A percentile compares a stretch with the other conserved stretches of the same genome.
Conservation (phyloP, 2,113 vertebrate genomes). For the Cheirogaleus medius region DNA sequence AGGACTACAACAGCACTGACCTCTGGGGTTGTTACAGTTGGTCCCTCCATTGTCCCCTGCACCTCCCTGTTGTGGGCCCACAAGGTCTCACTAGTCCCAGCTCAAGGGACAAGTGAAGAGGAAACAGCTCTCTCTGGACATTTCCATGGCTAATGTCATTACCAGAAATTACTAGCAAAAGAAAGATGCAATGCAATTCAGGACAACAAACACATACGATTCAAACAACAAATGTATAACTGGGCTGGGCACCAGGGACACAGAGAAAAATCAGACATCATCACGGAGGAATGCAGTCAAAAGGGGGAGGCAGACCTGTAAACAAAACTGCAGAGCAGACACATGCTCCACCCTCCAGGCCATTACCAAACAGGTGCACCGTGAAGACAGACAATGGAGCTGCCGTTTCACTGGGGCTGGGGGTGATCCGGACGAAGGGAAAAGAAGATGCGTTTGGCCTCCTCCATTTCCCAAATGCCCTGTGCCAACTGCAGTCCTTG, state of each 20-base stretch:
- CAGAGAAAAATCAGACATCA: not conserved
- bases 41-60: not conserved
- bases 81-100: not conserved
- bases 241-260: not conserved
- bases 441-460: not conserved
- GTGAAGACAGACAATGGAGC: not conserved
- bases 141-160: not conserved
- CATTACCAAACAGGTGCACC: not conserved
- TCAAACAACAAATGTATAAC: not conserved
- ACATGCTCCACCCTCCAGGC: not conserved
- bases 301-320: not conserved
- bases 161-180: not conserved
- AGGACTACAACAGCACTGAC: not conserved
- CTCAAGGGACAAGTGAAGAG: not conserved
- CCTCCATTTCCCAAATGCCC: not conserved
- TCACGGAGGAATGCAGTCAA: not conserved
- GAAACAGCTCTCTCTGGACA: not conserved
- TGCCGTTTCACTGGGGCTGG: not conserved
- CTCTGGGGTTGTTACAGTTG: not conserved
- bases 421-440: not conserved
- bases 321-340: not conserved
- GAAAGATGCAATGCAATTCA: not conserved
- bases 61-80: not conserved
- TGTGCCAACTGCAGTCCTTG: not conserved
- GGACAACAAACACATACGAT: not conserved